phyloP scores from a whole-genome alignment of 2,888 invertebrate species.

The Digitonthophagus gazella region DNA sequence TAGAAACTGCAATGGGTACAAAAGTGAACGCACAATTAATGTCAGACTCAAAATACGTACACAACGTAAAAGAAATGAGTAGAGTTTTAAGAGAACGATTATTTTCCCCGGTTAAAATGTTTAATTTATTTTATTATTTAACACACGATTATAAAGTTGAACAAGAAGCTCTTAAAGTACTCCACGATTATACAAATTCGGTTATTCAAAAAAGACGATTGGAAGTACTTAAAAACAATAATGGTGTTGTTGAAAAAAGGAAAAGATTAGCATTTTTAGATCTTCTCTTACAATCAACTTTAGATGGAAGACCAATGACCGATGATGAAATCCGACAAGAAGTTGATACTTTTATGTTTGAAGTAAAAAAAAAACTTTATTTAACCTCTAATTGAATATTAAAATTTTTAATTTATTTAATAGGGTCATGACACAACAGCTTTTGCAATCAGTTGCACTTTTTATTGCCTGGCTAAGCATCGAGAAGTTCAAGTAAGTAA shows the following conservation, averaged over 20 bases:
- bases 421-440: slow-evolving; percentile 38
- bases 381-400: neutral
- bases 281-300: slow-evolving; percentile 27
- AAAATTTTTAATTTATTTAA: slow-evolving; percentile 19
- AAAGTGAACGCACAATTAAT: slow-evolving; percentile 69
- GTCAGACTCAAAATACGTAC: slow-evolving; percentile 68
- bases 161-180: slow-evolving; percentile 50
- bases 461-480: slow-evolving; percentile 32
- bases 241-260: slow-evolving; percentile 26
- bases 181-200: slow-evolving; percentile 57
- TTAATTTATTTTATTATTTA: slow-evolving; percentile 53
- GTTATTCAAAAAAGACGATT: slow-evolving; percentile 55
- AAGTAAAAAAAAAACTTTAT: slow-evolving; percentile 22
- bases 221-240: slow-evolving; percentile 19
- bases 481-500: slow-evolving; percentile 34
- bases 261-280: slow-evolving; percentile 31
- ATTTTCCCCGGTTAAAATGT: slow-evolving; percentile 53
- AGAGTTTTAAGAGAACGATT: slow-evolving; percentile 41
- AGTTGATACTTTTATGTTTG: slow-evolving; percentile 34
- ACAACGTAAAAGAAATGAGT: slow-evolving; percentile 61
- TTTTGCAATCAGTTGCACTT: slow-evolving; percentile 30
- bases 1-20: slow-evolving; percentile 85
- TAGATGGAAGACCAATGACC: slow-evolving; percentile 58
- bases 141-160: slow-evolving; percentile 60
- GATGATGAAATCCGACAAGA: slow-evolving; percentile 52